phyloP scores from a whole-genome alignment of 2,888 invertebrate genomes.

The Oegoconia quadripuncta region DNA sequence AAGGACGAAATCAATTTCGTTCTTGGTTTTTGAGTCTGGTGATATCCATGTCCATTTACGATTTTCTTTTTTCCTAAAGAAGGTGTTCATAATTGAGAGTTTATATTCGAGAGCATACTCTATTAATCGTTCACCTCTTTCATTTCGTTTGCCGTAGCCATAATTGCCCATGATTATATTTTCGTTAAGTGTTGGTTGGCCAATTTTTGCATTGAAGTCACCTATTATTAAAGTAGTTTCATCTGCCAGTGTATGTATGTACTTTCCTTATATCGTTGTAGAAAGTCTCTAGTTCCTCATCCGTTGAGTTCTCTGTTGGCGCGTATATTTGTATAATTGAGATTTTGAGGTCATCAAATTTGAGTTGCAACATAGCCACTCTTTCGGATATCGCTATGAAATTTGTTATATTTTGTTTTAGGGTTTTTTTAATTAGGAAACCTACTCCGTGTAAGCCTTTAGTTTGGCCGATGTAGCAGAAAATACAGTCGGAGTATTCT shows the following conservation, averaged over 20 bases:
- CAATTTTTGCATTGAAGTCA: no score
- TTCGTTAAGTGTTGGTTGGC: not conserved
- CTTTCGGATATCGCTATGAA: not conserved
- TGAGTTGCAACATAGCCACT: not conserved
- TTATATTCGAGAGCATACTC: not conserved
- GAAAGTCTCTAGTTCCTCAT: not conserved
- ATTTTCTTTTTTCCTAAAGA: constrained; percentile 11
- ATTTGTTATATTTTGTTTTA: not conserved
- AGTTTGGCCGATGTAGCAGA: no score
- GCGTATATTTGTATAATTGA: not conserved
- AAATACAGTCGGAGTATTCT: no score
- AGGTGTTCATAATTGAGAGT: constrained; percentile 18
- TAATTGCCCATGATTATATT: not conserved
- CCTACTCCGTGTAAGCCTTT: no score
- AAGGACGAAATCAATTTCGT: constrained; percentile 9
- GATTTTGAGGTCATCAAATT: not conserved
- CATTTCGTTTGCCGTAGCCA: not conserved
- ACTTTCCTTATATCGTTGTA: not conserved
- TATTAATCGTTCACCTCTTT: not conserved
- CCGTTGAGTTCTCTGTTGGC: not conserved
- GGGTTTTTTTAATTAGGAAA: not conserved
- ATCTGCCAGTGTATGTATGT: not conserved
- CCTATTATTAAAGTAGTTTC: no score
- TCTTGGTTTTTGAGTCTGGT: not conserved
- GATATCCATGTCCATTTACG: not conserved